phyloP scores from a whole-genome alignment of 2,113 vertebrate species.

The Paraplagusia blochii region DNA sequence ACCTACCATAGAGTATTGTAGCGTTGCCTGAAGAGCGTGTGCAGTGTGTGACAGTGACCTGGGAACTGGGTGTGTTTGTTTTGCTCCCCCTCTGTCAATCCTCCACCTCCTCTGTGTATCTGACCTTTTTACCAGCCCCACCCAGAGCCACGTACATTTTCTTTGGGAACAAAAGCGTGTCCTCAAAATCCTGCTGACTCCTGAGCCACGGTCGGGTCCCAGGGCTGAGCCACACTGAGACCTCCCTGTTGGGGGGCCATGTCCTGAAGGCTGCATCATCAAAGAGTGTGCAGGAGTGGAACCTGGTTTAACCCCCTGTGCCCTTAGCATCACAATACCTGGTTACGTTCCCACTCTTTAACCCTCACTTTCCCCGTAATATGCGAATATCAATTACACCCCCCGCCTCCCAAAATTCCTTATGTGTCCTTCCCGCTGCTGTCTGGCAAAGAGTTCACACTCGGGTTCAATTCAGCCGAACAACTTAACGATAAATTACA shows the following conservation, averaged over 20 bases:
- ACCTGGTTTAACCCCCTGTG: conserved; percentile 61
- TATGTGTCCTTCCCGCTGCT: conserved; percentile 28
- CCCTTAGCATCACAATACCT: conserved; percentile 71
- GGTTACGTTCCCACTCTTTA: conserved; percentile 62
- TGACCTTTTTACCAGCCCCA: conserved; percentile 50
- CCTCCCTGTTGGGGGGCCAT: conserved; percentile 27
- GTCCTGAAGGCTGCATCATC: conserved; percentile 57
- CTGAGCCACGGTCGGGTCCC: conserved; percentile 42
- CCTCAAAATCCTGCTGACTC: conserved; percentile 48
- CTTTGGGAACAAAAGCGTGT: conserved; percentile 67
- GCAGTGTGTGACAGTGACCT: conserved; percentile 1
- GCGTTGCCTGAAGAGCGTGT: too few relatives aligned
- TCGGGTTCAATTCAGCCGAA: background rate
- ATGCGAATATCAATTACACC: conserved; percentile 66
- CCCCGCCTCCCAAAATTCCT: conserved; percentile 26
- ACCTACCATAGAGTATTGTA: too few relatives aligned
- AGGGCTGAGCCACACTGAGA: conserved; percentile 43
- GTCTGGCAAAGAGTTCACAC: conserved; percentile 14
- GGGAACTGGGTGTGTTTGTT: conserved; percentile 50
- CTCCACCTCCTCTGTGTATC: conserved; percentile 44
- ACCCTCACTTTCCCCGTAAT: conserved; percentile 61
- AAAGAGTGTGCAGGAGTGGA: conserved; percentile 59
- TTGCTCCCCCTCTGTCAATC: conserved; percentile 33
- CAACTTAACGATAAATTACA: conserved; percentile 10
- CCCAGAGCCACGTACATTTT: conserved; percentile 73